phyloP scores from a whole-genome alignment of 1,140 invertebrate genomes.

The Papilio helenus region DNA sequence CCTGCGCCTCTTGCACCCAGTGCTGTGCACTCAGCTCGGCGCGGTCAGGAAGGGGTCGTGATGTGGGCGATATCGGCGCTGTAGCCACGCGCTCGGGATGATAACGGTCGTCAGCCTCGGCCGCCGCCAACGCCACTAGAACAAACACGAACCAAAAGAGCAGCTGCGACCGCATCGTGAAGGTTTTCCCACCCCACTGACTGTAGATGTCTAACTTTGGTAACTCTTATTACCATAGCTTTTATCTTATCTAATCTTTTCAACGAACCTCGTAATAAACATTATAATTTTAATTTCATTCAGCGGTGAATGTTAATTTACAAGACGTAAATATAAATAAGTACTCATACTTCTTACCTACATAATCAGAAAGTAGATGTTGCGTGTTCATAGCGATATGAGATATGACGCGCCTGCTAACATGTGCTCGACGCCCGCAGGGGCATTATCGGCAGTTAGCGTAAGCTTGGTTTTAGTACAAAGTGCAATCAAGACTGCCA shows the following conservation, averaged over 20 bases:
- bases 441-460: no score
- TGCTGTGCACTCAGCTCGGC: neutral
- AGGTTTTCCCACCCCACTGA: neutral
- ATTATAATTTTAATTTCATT: neutral
- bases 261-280: neutral
- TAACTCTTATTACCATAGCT: neutral
- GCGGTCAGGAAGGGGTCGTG: neutral
- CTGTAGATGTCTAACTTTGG: neutral
- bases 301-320: neutral
- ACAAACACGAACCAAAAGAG: neutral
- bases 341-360: no score
- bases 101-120: neutral
- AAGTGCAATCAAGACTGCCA: no score
- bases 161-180: neutral
- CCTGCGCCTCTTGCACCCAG: conserved; percentile 44
- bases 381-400: neutral
- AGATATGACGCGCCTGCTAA: neutral
- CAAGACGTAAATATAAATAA: neutral
- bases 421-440: no score
- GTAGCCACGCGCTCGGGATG: neutral
- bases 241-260: conserved; percentile 1
- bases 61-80: neutral
- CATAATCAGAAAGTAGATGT: neutral
- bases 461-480: no score
- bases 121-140: neutral